Base-by-base conservation (phyloP, 2,888 invertebrate genomes). In the Drosophila kanekoi region DNA sequence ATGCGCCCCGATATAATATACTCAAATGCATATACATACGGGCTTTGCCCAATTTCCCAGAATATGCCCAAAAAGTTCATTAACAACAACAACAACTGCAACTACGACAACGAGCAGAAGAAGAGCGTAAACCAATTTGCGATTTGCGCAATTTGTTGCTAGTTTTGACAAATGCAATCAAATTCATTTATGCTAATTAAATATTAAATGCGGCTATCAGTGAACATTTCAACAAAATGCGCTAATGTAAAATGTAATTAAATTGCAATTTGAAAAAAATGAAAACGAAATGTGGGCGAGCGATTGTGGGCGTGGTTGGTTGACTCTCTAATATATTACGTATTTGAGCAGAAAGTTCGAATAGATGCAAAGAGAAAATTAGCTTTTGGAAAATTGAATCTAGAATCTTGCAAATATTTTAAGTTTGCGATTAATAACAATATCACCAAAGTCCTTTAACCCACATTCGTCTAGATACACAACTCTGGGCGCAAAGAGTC, bases 191-290 rank as follows among this genome's bases (percentile, higher is more conserved):
- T 60, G 77, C 54, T 73, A 77, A 82, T 82, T 86, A 74, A 72
- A 86, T 74, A 77, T 84, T 71, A 67, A 84, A 81, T 56, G 58
- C 61, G 32, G 32, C 47, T 73, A 67, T 58, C 49, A 72, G 45
- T 44, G 41, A 40, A 57, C 62, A 62, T 38, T 20, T 28, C 11
- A 16, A 16, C 16, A 53, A 54, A 54, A 41, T 70, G 40, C 33
- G 20, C 58, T 45, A 65, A 64, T 72, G 69, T 62, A 68, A 64
- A 82, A 82, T 85, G 62, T 64, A 86, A 86, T 87, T 75, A 56
- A 62, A 78, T 81, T 79, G 72, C 60, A 69, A 62, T 84, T 45
- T 23, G 33, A 62, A 64, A 56, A 41, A 64, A 56, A 41, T 44
- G 47, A 37, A 47, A 48, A 60, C 40, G 57, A 60, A 60, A 73